Percentiles rank a stretch among this genome's conserved stretches.
These are phyloP conservation scores for Lepidocyrtinus sp. DNA, from an alignment of 2,888 invertebrate species.

Conservation along the genomic window DNA sequence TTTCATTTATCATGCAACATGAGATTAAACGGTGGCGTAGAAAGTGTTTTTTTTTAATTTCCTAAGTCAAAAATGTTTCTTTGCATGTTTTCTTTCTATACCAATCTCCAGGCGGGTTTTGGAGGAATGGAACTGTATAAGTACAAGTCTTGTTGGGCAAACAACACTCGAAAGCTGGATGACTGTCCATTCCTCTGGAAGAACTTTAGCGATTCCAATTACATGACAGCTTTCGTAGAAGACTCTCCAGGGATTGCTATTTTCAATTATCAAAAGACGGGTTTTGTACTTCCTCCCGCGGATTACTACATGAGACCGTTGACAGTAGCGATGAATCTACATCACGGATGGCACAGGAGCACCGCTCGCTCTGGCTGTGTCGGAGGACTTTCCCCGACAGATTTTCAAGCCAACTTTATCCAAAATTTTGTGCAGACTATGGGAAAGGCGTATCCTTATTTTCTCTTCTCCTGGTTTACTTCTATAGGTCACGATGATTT, in stretches of 20 bases:
- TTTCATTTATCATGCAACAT: no score
- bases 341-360: conserved; percentile 33
- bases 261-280: conserved; percentile 82
- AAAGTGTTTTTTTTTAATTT: no score
- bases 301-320: conserved; percentile 87
- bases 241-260: conserved; percentile 83
- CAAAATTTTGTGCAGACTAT: conserved; percentile 53
- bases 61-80: not conserved
- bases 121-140: conserved; percentile 71
- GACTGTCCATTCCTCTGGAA: conserved; percentile 85
- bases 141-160: conserved; percentile 68
- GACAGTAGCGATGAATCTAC: conserved; percentile 76
- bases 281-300: conserved; percentile 82
- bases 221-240: conserved; percentile 86
- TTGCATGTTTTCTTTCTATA: not conserved
- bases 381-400: conserved; percentile 60
- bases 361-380: conserved; percentile 54
- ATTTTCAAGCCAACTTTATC: conserved; percentile 63
- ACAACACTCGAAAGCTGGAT: conserved; percentile 75
- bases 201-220: conserved; percentile 80
- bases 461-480: conserved; percentile 68
- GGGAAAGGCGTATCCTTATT: conserved; percentile 62
- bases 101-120: conserved; percentile 79
- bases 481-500: conserved; percentile 71
- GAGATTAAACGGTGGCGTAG: no score